Conservation (phyloP, 1,140 invertebrate genomes). For the Lepidurus apus region DNA sequence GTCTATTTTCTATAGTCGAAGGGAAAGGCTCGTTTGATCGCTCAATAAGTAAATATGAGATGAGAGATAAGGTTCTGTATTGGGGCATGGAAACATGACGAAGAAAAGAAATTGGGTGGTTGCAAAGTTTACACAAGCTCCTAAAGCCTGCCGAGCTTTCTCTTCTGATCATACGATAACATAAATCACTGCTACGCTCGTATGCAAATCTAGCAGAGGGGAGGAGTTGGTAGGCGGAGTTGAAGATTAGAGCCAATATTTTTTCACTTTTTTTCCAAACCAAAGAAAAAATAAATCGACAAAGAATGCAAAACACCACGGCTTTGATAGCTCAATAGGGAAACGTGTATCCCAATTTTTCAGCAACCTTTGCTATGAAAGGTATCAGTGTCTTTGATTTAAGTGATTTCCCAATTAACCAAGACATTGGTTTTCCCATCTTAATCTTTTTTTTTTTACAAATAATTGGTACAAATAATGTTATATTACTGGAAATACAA, state of each 20-base stretch:
- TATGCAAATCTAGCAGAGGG: neutral
- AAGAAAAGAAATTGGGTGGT: slow-evolving; percentile 1
- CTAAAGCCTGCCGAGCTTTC: neutral
- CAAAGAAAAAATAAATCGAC: neutral
- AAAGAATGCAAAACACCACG: neutral
- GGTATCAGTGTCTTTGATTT: too few species aligned
- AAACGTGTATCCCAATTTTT: too few species aligned
- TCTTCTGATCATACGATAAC: neutral
- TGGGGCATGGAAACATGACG: slow-evolving; percentile 6
- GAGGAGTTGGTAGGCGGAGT: slow-evolving; percentile 1
- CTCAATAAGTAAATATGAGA: neutral
- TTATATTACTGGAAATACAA: too few species aligned
- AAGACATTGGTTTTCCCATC: too few species aligned
- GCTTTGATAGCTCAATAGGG: too few species aligned
- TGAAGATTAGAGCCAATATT: slow-evolving; percentile 1
- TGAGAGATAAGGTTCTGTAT: slow-evolving; percentile 10
- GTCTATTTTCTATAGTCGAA: neutral
- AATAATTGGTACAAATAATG: too few species aligned
- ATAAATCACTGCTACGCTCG: neutral
- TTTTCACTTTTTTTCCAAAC: neutral
- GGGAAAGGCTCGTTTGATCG: neutral
- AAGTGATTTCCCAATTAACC: too few species aligned
- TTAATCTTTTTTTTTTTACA: too few species aligned
- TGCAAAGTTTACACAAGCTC: slow-evolving; percentile 10
- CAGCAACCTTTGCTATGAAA: too few species aligned